phyloP scores from a whole-genome alignment of 1,140 invertebrate genomes.

The Bilobella aurantiaca region DNA sequence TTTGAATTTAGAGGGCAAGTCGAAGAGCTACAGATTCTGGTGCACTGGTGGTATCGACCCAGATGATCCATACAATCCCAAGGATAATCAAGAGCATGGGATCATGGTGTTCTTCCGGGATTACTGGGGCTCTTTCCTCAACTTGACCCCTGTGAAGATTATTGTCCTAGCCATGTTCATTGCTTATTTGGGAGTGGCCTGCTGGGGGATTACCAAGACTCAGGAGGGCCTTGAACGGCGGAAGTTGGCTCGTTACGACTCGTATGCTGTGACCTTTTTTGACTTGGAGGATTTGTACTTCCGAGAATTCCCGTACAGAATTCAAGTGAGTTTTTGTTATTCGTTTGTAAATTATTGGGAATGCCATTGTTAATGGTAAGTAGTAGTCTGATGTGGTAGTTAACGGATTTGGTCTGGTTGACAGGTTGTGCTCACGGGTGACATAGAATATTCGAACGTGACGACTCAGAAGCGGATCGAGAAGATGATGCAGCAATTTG shows the following conservation, averaged over 20 bases:
- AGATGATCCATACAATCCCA: slow-evolving; percentile 69
- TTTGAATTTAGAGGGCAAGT: slow-evolving; percentile 33
- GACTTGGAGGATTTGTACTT: slow-evolving; percentile 80
- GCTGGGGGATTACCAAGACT: slow-evolving; percentile 76
- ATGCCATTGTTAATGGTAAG: no score
- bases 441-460: slow-evolving; percentile 75
- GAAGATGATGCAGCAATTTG: no score
- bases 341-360: slow-evolving; percentile 1
- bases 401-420: no score
- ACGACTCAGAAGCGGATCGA: slow-evolving; percentile 65
- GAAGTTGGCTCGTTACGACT: slow-evolving; percentile 74
- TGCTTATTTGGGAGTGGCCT: slow-evolving; percentile 68
- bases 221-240: slow-evolving; percentile 79
- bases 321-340: slow-evolving; percentile 52
- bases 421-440: slow-evolving; percentile 76
- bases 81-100: slow-evolving; percentile 75
- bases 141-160: slow-evolving; percentile 62
- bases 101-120: slow-evolving; percentile 83
- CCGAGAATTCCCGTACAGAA: slow-evolving; percentile 78
- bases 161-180: slow-evolving; percentile 54
- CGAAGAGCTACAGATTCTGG: slow-evolving; percentile 66
- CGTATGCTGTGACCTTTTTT: slow-evolving; percentile 81
- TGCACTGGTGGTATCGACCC: slow-evolving; percentile 73
- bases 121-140: slow-evolving; percentile 62
- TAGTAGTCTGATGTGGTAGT: no score